Percentiles rank a stretch among this genome's conserved stretches.
These are phyloP conservation scores for Bellardia pandia DNA, from an alignment of 2,888 invertebrate genomes.

Conservation along the genomic window DNA sequence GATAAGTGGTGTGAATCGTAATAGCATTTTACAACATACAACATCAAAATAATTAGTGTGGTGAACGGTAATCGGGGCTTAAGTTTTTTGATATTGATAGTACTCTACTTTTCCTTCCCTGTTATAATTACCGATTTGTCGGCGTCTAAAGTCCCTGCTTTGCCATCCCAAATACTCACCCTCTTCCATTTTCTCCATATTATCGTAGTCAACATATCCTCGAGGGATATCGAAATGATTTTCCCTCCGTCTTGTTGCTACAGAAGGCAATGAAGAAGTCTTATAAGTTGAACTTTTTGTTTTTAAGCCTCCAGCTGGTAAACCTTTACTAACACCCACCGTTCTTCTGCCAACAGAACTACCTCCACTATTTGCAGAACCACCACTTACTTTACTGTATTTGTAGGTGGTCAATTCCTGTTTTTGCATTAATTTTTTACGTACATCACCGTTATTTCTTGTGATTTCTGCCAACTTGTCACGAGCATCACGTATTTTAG, in stretches of 20 bases:
- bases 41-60: no score
- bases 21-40: no score
- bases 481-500: conserved; percentile 90
- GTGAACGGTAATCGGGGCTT: no score
- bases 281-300: conserved; percentile 72
- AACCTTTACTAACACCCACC: background rate
- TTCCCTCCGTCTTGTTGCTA: conserved; percentile 66
- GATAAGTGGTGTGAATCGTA: no score
- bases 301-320: conserved; percentile 66
- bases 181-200: conserved; percentile 83
- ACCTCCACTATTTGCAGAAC: conserved; percentile 1
- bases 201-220: conserved; percentile 83
- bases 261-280: conserved; percentile 20
- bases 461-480: conserved; percentile 91
- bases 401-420: conserved; percentile 72
- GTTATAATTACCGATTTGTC: conserved; percentile 1
- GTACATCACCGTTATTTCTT: conserved; percentile 89
- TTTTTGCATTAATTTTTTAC: conserved; percentile 88
- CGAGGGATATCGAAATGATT: conserved; percentile 79
- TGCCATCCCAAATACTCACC: conserved; percentile 76
- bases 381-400: conserved; percentile 45
- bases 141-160: conserved; percentile 32
- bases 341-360: conserved; percentile 70
- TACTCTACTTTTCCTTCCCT: background rate
- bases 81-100: background rate